Conservation (phyloP, 1,140 invertebrate genomes). For the Dreissena rostriformis region DNA sequence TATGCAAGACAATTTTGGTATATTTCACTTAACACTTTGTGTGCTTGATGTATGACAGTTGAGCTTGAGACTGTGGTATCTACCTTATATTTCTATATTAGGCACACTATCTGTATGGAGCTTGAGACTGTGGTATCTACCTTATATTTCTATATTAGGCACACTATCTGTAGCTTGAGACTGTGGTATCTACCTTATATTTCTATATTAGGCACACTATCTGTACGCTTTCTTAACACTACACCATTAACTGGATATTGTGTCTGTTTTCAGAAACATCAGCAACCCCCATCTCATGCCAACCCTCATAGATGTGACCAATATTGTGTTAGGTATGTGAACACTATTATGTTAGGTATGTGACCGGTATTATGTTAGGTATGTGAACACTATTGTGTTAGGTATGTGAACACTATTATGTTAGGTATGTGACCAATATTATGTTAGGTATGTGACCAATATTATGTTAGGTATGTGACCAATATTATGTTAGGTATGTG, state of each 20-base stretch:
- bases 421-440: too few relatives aligned
- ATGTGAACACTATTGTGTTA: too few relatives aligned
- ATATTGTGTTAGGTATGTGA: slow-evolving; percentile 51
- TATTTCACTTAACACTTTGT: too few relatives aligned
- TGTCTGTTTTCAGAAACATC: slow-evolving; percentile 38
- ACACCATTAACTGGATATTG: neutral
- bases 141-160: neutral
- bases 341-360: neutral
- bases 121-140: too few relatives aligned
- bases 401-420: too few relatives aligned
- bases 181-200: neutral
- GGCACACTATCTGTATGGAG: neutral
- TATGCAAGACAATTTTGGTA: too few relatives aligned
- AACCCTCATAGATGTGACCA: slow-evolving; percentile 50
- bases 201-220: neutral
- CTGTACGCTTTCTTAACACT: neutral
- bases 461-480: too few relatives aligned
- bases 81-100: neutral
- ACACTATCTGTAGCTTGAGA: neutral
- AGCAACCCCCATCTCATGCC: slow-evolving; percentile 25
- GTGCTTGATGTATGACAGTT: too few relatives aligned
- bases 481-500: too few relatives aligned
- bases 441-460: too few relatives aligned
- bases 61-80: too few relatives aligned
- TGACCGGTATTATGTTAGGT: neutral